Evolutionary conservation across 2,888 invertebrate species (phyloP), one percentile per base, ranked within the genome.

Genomic region (Calliopum simillimum): DNA sequence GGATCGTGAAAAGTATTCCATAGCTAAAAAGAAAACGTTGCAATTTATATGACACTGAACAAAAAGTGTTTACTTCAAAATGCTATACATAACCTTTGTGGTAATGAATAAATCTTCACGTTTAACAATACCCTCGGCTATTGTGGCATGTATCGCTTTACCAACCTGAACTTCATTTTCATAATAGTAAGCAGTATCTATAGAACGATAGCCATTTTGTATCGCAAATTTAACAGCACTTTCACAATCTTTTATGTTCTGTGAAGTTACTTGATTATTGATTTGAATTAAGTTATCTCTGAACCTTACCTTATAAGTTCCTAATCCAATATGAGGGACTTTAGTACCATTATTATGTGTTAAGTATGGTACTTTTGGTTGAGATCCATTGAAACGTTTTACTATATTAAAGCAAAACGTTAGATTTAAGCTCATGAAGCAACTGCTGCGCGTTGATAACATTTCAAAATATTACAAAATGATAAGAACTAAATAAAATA

Each of bases 1-100:
- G 90, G 90, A 14, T 90, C 90, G 83, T 97, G 97, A 86, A 91
- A 95, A 0, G 94, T 94, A 86, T 95, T 94, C 96, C 96, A 97
- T 4, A 95, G 84, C 90, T 95, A 25, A 0, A 33, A n/a, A 61
- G 67, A 41, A 21, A 19, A 14, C 51, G 51, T 19, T 43, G 33
- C 44, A 33, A 13, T 25, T 11, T 14, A 6, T 14, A 3, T 33
- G 1, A 33, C 33, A 4, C 5, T 6, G 8, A 4, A 33, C 4
- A 3, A 33, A 33, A 33, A 6, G 8, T 1, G 8, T 43, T 11
- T 46, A 11, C 19, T 16, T 25, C 13, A 19, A 2, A 11, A 33
- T 33, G 51, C 8, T 33, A 1, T 8, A 33, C 1, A 25, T 56
- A 14, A 85, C 85, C 79, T 86, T 86, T 21, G 81, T 79, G n/a